A percentile compares a stretch with the other conserved stretches of the same genome.
Evolutionary conservation across 1,140 invertebrate species (phyloP).

Genomic region (Calosoma granatense): DNA sequence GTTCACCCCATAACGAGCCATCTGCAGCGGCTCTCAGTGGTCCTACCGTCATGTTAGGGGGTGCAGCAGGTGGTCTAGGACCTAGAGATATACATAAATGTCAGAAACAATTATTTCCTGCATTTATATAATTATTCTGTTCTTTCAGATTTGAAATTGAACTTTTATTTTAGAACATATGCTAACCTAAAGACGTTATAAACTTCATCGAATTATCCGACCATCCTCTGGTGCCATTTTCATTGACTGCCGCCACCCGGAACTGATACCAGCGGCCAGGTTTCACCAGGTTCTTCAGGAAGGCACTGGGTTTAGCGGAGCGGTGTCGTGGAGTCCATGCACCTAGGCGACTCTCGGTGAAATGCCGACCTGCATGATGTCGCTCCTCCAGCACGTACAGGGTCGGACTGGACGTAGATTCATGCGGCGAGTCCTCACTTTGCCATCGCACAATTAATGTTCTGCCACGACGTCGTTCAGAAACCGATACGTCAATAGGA

Average conservation of each 20-base stretch:
- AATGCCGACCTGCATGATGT: slow-evolving; percentile 42
- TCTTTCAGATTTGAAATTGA: neutral
- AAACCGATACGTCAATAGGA: slow-evolving; percentile 32
- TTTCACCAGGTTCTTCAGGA: slow-evolving; percentile 45
- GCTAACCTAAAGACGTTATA: slow-evolving; percentile 38
- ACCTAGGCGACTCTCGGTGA: slow-evolving; percentile 38
- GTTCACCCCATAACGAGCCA: slow-evolving; percentile 42
- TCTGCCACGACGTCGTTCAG: slow-evolving; percentile 28
- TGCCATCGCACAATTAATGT: slow-evolving; percentile 33
- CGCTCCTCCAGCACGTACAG: slow-evolving; percentile 45
- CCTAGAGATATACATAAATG: slow-evolving; percentile 36
- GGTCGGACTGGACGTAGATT: slow-evolving; percentile 17
- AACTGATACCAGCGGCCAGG: slow-evolving; percentile 69
- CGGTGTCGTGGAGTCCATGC: slow-evolving; percentile 38
- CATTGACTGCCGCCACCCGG: slow-evolving; percentile 59
- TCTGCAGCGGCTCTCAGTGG: slow-evolving; percentile 34
- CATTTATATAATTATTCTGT: slow-evolving; percentile 14
- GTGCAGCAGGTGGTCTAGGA: slow-evolving; percentile 51
- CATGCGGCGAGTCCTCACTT: slow-evolving; percentile 11
- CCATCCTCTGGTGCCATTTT: slow-evolving; percentile 56
- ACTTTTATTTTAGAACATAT: slow-evolving; percentile 4
- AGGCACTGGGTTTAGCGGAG: slow-evolving; percentile 36
- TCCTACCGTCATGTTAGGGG: slow-evolving; percentile 48
- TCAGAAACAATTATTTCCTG: slow-evolving; percentile 19
- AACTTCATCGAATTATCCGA: slow-evolving; percentile 53